These are phyloP conservation scores for Heteromyza rotundicornis DNA, from an alignment of 2,888 invertebrate species.

Conservation along the genomic window DNA sequence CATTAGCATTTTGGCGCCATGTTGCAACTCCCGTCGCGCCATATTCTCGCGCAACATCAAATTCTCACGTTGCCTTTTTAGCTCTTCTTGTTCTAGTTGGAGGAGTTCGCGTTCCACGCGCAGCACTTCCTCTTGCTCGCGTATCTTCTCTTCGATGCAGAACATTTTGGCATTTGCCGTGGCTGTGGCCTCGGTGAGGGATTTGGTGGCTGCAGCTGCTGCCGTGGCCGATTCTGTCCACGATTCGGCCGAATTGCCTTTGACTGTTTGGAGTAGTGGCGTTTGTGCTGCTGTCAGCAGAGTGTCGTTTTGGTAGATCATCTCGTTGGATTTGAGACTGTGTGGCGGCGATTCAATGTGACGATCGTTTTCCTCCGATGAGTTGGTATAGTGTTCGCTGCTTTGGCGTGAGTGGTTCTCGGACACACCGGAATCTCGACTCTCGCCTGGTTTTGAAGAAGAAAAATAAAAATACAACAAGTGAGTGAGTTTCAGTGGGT, in stretches of 20 bases:
- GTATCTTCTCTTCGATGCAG: conserved; percentile 70
- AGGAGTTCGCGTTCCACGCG: conserved; percentile 80
- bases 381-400: conserved; percentile 78
- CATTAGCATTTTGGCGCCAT: conserved; percentile 62
- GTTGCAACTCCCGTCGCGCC: conserved; percentile 65
- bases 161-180: conserved; percentile 66
- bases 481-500: background rate
- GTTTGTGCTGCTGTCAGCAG: conserved; percentile 45
- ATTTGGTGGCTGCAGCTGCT: conserved; percentile 59
- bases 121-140: conserved; percentile 76
- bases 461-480: conserved; percentile 32
- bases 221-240: conserved; percentile 57
- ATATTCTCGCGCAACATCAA: conserved; percentile 71
- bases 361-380: conserved; percentile 72
- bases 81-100: conserved; percentile 78
- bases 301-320: conserved; percentile 49
- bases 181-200: conserved; percentile 61
- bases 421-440: conserved; percentile 80
- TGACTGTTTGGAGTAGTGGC: conserved; percentile 51
- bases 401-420: conserved; percentile 80
- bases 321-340: conserved; percentile 29
- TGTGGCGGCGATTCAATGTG: conserved; percentile 60
- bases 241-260: conserved; percentile 54
- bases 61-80: conserved; percentile 77
- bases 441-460: conserved; percentile 64